Percentiles rank a stretch among this genome's conserved stretches.
These are phyloP conservation scores for Molossus alvarezi DNA, from an alignment of 2,797 vertebrate species.

Conservation along the genomic window DNA sequence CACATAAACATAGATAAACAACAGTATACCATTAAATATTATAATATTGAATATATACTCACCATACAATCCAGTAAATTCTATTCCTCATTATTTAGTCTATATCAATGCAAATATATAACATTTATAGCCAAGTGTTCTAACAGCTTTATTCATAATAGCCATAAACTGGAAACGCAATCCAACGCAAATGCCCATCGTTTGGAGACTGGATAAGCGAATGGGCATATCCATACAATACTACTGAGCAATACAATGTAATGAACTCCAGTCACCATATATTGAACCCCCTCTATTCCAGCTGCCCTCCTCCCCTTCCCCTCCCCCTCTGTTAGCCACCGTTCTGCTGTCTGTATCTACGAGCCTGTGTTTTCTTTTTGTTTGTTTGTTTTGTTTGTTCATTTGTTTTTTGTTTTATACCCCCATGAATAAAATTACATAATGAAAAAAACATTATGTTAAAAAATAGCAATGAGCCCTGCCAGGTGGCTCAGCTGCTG, in stretches of 20 bases:
- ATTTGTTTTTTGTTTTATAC: background rate
- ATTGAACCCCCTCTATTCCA: background rate
- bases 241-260: background rate
- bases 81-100: background rate
- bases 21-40: background rate
- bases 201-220: background rate
- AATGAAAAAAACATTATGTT: background rate
- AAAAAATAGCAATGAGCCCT: background rate
- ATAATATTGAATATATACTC: background rate
- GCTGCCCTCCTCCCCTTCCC: no score
- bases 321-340: background rate
- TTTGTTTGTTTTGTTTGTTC: background rate
- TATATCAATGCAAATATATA: background rate
- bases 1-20: background rate
- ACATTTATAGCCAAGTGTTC: background rate
- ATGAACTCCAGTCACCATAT: background rate
- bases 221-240: background rate
- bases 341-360: background rate
- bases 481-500: background rate
- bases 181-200: background rate
- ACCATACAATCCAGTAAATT: background rate
- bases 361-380: background rate
- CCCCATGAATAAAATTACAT: background rate
- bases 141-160: background rate
- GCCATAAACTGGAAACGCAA: background rate